A percentile compares a stretch with the other conserved stretches of the same genome.
Evolutionary conservation across 2,797 vertebrate genomes (phyloP).

Genomic region (Calcarius lapponicus): DNA sequence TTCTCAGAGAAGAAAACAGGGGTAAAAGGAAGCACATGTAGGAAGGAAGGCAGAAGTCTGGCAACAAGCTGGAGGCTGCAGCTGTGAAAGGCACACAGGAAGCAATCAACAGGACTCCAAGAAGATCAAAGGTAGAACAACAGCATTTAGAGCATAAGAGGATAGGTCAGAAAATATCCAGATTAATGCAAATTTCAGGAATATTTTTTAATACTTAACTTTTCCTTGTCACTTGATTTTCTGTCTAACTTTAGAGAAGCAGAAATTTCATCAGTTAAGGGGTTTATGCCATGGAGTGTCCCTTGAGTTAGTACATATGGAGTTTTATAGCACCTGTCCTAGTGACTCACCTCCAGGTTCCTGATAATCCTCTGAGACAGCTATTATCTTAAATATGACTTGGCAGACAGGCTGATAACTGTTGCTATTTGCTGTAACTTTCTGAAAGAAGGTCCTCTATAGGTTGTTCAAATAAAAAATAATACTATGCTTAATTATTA

Average conservation of each 20-base stretch:
- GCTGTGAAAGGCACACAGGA: not conserved
- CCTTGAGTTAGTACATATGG: not conserved
- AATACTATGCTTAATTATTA: not conserved
- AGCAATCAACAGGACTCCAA: not conserved
- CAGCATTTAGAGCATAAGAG: not conserved
- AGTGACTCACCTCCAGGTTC: not conserved
- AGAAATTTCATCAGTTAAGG: not conserved
- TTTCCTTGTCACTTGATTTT: not conserved
- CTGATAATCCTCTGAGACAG: not conserved
- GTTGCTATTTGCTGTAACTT: not conserved
- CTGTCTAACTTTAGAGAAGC: not conserved
- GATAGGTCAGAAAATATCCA: not conserved
- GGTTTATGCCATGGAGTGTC: not conserved
- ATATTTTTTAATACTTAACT: not conserved
- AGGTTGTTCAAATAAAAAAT: not conserved
- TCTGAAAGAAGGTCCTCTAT: not conserved
- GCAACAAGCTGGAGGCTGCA: not conserved
- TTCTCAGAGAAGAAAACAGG: not conserved
- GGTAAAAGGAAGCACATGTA: not conserved
- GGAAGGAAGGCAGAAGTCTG: constrained; percentile 3
- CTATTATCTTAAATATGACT: not conserved
- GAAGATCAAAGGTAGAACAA: constrained; percentile 46
- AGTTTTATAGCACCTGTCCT: not conserved
- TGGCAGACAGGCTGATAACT: not conserved
- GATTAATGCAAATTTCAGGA: not conserved